A percentile compares a stretch with the other conserved stretches of the same genome.
Conservation (phyloP, 1,140 invertebrate genomes). For the Gonatopus flavifemur region DNA sequence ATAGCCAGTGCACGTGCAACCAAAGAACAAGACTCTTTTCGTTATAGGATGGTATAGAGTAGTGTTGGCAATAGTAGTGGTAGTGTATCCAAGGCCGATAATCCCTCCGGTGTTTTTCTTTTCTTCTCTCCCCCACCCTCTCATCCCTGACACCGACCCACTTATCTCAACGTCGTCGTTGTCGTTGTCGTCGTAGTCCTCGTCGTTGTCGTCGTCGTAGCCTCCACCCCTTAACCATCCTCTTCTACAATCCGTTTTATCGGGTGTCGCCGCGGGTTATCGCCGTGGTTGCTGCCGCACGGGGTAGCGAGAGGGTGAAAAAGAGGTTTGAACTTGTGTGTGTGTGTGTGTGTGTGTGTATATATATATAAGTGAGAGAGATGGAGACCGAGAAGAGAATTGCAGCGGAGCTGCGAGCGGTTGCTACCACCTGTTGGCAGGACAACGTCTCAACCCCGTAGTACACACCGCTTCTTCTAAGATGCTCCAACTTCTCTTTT, state of each 20-base stretch:
- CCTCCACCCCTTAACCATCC: conserved; percentile 24
- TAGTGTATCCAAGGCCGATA: conserved; percentile 36
- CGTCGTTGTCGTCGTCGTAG: too few species aligned
- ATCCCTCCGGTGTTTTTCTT: conserved; percentile 45
- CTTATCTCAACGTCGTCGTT: conserved; percentile 34
- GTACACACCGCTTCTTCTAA: conserved; percentile 12
- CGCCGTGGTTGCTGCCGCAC: conserved; percentile 39
- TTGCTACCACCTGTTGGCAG: conserved; percentile 54
- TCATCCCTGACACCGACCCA: conserved; percentile 23
- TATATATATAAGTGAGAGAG: too few species aligned
- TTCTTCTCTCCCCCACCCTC: conserved; percentile 26
- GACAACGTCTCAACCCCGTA: conserved; percentile 47
- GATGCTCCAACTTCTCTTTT: conserved; percentile 12
- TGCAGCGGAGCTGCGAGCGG: conserved; percentile 32
- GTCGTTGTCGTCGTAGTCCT: conserved; percentile 5
- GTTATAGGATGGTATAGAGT: conserved; percentile 15
- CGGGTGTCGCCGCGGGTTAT: conserved; percentile 53
- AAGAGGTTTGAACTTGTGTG: conserved; percentile 18
- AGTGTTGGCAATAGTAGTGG: neutral
- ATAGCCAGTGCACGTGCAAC: conserved; percentile 14
- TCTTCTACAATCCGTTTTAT: conserved; percentile 46
- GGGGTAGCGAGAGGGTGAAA: conserved; percentile 26
- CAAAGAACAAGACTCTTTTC: conserved; percentile 25
- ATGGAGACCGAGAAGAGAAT: conserved; percentile 6
- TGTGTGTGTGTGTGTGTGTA: too few species aligned